A percentile compares a stretch with the other conserved stretches of the same genome.
phyloP scores from a whole-genome alignment of 1,140 invertebrate species.

The Dryas iulia region DNA sequence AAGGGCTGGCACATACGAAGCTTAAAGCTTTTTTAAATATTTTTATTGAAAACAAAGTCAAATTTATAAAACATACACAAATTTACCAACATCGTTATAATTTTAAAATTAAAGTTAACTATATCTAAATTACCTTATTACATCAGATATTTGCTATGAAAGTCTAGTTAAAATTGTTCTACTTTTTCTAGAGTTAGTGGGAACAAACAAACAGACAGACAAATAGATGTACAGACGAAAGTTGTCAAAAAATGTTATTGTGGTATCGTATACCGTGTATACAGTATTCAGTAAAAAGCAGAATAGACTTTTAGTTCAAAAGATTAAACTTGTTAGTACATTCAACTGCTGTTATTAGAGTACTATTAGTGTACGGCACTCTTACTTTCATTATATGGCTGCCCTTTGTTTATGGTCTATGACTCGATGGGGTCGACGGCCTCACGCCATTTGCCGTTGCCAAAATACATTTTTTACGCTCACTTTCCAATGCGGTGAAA shows the following conservation, averaged over 20 bases:
- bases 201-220: no score
- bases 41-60: background rate
- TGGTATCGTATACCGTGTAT: no score
- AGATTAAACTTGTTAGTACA: no score
- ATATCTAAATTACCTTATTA: no score
- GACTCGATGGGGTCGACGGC: conserved; percentile 66
- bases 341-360: background rate
- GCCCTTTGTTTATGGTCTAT: conserved; percentile 75
- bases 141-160: no score
- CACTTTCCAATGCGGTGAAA: conserved; percentile 80
- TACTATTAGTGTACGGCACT: conserved; percentile 38
- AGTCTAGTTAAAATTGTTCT: no score
- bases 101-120: background rate
- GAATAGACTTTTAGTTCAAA: no score
- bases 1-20: conserved; percentile 25
- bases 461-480: conserved; percentile 79
- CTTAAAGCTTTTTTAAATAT: background rate
- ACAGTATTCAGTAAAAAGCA: no score
- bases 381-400: conserved; percentile 72
- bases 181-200: no score
- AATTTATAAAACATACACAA: background rate
- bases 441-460: conserved; percentile 71
- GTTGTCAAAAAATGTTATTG: no score
- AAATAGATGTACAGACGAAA: no score
- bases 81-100: background rate